phyloP scores from a whole-genome alignment of 2,888 invertebrate genomes.

The Bedellia somnulentella region DNA sequence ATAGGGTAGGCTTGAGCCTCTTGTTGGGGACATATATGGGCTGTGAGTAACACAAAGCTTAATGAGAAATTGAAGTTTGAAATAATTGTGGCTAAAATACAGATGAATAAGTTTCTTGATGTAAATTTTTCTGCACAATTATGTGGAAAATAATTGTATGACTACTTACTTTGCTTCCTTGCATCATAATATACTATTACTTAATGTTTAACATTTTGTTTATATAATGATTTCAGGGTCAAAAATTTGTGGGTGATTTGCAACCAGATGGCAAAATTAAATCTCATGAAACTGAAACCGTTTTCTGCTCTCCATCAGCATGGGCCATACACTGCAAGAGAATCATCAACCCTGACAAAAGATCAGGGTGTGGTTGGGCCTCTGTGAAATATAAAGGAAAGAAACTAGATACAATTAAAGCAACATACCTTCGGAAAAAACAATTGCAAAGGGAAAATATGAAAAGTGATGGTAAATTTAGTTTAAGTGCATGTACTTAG shows the following conservation, averaged over 20 bases:
- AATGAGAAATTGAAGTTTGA: no score
- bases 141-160: no score
- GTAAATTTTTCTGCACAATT: no score
- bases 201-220: no score
- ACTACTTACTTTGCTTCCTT: no score
- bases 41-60: no score
- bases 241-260: constrained; percentile 86
- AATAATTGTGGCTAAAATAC: no score
- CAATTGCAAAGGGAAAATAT: constrained; percentile 61
- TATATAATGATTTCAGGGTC: constrained; percentile 69
- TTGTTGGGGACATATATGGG: no score
- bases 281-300: constrained; percentile 84
- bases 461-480: constrained; percentile 40
- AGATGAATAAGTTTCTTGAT: no score
- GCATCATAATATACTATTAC: no score
- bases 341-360: constrained; percentile 88
- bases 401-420: constrained; percentile 87
- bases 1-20: no score
- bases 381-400: constrained; percentile 86
- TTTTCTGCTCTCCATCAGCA: constrained; percentile 87
- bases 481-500: no score
- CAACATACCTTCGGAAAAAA: constrained; percentile 77
- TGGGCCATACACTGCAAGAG: constrained; percentile 93
- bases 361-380: constrained; percentile 93
- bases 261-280: constrained; percentile 85